phyloP scores from a whole-genome alignment of 92 coral and sea anemone genomes.

The Phenganax stokvisi region DNA sequence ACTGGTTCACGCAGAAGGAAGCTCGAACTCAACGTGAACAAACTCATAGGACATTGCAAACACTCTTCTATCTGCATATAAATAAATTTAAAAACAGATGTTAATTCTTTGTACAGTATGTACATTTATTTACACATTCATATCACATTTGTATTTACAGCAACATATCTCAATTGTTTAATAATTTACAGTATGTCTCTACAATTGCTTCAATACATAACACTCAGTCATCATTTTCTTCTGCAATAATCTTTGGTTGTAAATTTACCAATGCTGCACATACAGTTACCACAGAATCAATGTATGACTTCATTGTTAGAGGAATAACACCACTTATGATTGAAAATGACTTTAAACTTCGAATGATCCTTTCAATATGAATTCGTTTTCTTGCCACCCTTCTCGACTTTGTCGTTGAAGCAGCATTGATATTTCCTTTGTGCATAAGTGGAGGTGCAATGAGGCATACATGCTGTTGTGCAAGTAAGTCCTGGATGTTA shows the following conservation, averaged over 20 bases:
- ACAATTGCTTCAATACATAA: too few species aligned
- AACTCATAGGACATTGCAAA: background rate
- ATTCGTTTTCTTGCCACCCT: conserved; percentile 38
- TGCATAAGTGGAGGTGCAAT: conserved; percentile 57
- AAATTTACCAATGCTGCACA: conserved; percentile 29
- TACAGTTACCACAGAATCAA: conserved; percentile 15
- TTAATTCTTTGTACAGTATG: too few species aligned
- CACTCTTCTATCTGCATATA: background rate
- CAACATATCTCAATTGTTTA: too few species aligned
- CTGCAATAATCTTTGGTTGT: conserved; percentile 27
- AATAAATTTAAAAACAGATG: too few species aligned
- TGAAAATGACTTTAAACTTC: conserved; percentile 16
- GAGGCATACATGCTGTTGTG: conserved; percentile 33
- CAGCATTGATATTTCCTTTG: conserved; percentile 32
- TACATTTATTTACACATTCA: too few species aligned
- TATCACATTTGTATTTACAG: too few species aligned
- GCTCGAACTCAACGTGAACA: conserved; percentile 42
- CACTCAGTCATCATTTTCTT: background rate
- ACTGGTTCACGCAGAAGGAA: conserved; percentile 47
- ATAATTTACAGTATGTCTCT: too few species aligned
- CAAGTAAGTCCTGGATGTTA: conserved; percentile 43
- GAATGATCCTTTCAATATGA: conserved; percentile 16
- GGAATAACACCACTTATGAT: conserved; percentile 2
- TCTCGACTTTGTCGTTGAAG: conserved; percentile 42
- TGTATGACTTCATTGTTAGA: background rate